These are phyloP conservation scores for Drymonia ruficornis DNA, from an alignment of 2,888 invertebrate species.

Conservation along the genomic window DNA sequence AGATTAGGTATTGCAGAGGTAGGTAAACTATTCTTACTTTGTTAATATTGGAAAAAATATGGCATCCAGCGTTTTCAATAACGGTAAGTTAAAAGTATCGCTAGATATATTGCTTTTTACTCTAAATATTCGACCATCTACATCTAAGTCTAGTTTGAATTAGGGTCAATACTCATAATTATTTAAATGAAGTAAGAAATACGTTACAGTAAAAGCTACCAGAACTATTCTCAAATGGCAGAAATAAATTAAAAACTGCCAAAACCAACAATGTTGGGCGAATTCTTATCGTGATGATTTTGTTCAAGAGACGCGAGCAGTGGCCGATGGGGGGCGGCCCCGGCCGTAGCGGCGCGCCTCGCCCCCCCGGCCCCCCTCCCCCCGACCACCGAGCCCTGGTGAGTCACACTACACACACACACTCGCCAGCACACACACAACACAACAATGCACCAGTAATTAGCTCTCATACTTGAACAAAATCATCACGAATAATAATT, in stretches of 20 bases:
- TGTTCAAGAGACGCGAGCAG: conserved; percentile 81
- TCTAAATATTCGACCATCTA: too few relatives aligned
- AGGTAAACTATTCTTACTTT: too few relatives aligned
- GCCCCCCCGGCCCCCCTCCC: conserved; percentile 50
- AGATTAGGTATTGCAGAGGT: too few relatives aligned
- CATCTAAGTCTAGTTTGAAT: too few relatives aligned
- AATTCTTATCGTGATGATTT: conserved; percentile 69
- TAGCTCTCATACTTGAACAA: conserved; percentile 68
- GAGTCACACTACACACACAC: conserved; percentile 60
- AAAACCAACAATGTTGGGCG: background rate
- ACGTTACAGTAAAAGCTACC: too few relatives aligned
- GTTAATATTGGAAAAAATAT: too few relatives aligned
- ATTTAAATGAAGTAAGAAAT: too few relatives aligned
- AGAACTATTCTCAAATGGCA: background rate
- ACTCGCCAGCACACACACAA: conserved; percentile 6
- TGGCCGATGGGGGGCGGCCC: conserved; percentile 65
- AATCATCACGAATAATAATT: conserved; percentile 46
- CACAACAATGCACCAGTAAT: conserved; percentile 41
- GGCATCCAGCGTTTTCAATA: too few relatives aligned
- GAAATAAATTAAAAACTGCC: conserved; percentile 1
- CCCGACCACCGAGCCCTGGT: conserved; percentile 64
- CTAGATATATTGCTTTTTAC: too few relatives aligned
- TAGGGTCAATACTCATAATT: too few relatives aligned
- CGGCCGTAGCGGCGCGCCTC: conserved; percentile 67
- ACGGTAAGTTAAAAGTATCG: too few relatives aligned